These are phyloP conservation scores for Enteromius paludinosus DNA, from an alignment of 2,797 vertebrate genomes.

Conservation along the genomic window DNA sequence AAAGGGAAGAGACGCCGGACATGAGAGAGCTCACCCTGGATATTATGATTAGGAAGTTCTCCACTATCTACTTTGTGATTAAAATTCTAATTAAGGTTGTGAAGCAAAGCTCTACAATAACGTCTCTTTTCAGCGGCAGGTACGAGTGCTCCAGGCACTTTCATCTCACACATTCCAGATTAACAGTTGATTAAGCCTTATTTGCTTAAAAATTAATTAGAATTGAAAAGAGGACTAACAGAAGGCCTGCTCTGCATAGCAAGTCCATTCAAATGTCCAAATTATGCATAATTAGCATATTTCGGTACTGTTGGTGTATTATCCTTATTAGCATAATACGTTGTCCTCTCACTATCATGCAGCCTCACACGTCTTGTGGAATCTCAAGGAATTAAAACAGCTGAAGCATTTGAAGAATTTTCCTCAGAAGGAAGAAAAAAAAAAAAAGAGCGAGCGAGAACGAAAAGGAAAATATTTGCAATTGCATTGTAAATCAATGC, in stretches of 20 bases:
- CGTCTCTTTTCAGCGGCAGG: constrained; percentile 46
- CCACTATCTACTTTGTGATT: constrained; percentile 58
- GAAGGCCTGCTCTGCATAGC: constrained; percentile 58
- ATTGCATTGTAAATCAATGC: not conserved
- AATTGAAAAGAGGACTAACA: constrained; percentile 58
- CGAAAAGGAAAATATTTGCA: not conserved
- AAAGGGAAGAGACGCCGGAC: not conserved
- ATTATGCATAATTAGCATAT: constrained; percentile 68
- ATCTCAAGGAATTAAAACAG: constrained; percentile 54
- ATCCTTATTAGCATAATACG: constrained; percentile 66
- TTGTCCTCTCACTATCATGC: constrained; percentile 53
- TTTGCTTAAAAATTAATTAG: constrained; percentile 68
- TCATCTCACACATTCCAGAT: constrained; percentile 54
- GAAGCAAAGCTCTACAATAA: constrained; percentile 43
- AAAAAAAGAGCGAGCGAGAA: not conserved
- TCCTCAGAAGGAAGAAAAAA: not conserved
- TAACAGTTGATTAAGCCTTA: constrained; percentile 65
- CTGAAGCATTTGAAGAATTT: not conserved
- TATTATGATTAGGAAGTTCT: constrained; percentile 52
- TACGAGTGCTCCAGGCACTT: constrained; percentile 37
- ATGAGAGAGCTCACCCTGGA: constrained; percentile 41
- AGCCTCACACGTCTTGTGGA: constrained; percentile 46
- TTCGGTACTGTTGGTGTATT: constrained; percentile 58
- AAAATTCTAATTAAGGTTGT: constrained; percentile 58
- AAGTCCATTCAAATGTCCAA: constrained; percentile 65